Base-by-base conservation (phyloP, 2,888 invertebrate genomes). In the Macaria liturata region DNA sequence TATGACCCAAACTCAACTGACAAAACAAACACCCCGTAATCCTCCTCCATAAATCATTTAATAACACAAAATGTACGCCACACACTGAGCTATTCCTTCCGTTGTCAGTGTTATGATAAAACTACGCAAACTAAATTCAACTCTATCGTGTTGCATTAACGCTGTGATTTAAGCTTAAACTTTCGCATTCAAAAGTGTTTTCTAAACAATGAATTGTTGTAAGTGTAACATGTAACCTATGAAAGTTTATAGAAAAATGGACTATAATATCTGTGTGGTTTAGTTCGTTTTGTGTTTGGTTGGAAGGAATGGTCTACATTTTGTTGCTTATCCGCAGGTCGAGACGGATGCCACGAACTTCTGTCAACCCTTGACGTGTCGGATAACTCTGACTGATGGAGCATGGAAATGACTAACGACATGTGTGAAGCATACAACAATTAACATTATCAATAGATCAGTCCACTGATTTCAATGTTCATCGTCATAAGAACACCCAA, bases 11-110 rank as follows among this genome's bases (percentile, higher is more conserved):
- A 83, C 76, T 84, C 70, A 75, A 73, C 71, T 69, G 68, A 69
- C 78, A 70, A 67, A 64, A 65, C 72, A 64, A 40, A 52, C 69
- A 75, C 74, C 69, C 74, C 58, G 84, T 87, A 87, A 91, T 91
- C 88, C 89, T 83, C 81, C 78, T 82, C 84, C 88, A 91, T 91
- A 90, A 91, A 91, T 91, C 91, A 91, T 91, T 90, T 91, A 90
- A 91, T 91, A 91, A 90, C 91, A 88, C 87, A 87, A 91, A 91
- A 89, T 84, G 88, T 85, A 86, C 81, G 87, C 88, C 89, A 87
- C 90, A 89, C 89, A 86, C 87, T 85, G 84, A 88, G 88, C 88
- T 83, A 77, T 85, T 88, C 86, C 90, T 91, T 91, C 90, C 91
- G 88, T 82, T 80, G 72, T 77, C 70, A 61, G 75, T 81, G 75